These are phyloP conservation scores for Rhimphoctona megacephalus DNA, from an alignment of 2,888 invertebrate species.

Conservation along the genomic window DNA sequence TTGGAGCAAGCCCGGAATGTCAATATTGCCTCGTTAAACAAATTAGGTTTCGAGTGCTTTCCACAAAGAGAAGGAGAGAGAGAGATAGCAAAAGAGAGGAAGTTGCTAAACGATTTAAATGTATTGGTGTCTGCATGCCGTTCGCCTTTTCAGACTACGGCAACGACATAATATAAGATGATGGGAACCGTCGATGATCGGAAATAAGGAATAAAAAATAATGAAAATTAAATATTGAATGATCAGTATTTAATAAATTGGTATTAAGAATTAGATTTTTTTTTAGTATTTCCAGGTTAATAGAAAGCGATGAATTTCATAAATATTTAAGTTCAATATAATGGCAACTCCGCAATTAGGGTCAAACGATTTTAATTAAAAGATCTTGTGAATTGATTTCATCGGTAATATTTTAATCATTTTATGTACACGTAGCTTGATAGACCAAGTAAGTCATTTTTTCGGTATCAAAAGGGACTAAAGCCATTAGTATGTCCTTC, in stretches of 20 bases:
- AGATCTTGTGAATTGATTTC: too few relatives aligned
- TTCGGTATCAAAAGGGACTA: too few relatives aligned
- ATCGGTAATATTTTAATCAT: too few relatives aligned
- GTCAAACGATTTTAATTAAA: too few relatives aligned
- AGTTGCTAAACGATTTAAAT: conserved; percentile 66
- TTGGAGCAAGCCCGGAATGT: conserved; percentile 59
- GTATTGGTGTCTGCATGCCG: conserved; percentile 44
- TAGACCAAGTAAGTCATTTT: too few relatives aligned
- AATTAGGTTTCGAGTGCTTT: conserved; percentile 66
- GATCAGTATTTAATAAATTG: neutral
- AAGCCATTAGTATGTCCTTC: too few relatives aligned
- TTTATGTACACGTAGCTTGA: too few relatives aligned
- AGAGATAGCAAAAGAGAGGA: conserved; percentile 2
- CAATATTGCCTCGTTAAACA: conserved; percentile 67
- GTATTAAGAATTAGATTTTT: neutral
- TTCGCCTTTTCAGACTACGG: neutral
- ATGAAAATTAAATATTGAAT: neutral
- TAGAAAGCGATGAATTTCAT: neutral
- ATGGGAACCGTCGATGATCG: neutral
- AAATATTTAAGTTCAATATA: too few relatives aligned
- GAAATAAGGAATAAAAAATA: neutral
- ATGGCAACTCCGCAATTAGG: too few relatives aligned
- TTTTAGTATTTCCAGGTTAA: neutral
- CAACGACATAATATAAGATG: neutral
- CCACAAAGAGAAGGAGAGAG: neutral